phyloP scores from a whole-genome alignment of 2,113 vertebrate genomes.

The Atlantisia rogersi region DNA sequence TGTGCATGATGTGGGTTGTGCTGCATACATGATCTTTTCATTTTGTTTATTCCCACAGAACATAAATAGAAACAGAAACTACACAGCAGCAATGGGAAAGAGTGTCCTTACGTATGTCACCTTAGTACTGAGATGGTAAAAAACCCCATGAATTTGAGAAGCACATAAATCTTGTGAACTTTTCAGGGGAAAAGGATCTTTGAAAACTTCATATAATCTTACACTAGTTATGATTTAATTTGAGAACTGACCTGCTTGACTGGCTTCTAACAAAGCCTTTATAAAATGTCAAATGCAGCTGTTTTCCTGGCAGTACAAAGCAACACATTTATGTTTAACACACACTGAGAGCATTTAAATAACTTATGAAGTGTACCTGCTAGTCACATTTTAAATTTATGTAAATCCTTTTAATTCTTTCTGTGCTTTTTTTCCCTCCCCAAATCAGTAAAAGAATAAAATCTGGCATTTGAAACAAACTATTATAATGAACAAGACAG shows the following conservation, averaged over 20 bases:
- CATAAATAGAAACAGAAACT: background rate
- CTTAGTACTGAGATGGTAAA: background rate
- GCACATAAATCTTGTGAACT: background rate
- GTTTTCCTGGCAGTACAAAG: background rate
- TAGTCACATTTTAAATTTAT: background rate
- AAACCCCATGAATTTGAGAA: background rate
- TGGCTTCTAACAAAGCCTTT: constrained; percentile 6
- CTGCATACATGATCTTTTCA: background rate
- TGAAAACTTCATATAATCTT: background rate
- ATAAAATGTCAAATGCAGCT: background rate
- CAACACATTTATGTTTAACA: background rate
- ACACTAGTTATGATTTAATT: background rate
- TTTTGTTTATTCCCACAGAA: background rate
- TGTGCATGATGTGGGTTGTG: background rate
- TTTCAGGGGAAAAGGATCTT: background rate
- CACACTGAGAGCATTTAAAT: background rate
- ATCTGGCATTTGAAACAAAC: background rate
- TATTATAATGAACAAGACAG: background rate
- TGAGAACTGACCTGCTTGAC: background rate
- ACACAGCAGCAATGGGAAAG: background rate
- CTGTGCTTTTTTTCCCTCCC: background rate
- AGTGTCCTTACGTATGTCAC: background rate
- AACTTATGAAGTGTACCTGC: background rate
- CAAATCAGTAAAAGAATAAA: background rate
- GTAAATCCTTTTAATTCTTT: background rate